These are phyloP conservation scores for Spatula clypeata DNA, from an alignment of 2,797 vertebrate species.

Conservation along the genomic window DNA sequence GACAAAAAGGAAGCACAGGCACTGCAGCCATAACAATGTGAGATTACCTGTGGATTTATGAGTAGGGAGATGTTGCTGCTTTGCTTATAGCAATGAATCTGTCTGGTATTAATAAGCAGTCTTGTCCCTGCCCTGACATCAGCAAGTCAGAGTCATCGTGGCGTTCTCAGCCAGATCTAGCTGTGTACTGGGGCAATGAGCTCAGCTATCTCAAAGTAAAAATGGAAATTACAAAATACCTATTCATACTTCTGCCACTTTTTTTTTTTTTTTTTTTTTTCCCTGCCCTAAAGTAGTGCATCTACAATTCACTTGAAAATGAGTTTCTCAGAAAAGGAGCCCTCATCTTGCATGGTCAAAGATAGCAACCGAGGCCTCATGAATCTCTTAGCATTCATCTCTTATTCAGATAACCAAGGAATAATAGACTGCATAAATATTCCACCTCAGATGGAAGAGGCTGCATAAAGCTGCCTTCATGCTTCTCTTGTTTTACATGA, in stretches of 20 bases:
- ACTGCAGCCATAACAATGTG: conserved; percentile 3
- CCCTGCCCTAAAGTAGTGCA: background rate
- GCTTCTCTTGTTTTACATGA: background rate
- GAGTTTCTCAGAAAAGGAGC: background rate
- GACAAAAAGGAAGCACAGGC: background rate
- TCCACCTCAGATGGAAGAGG: background rate
- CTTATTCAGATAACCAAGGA: background rate
- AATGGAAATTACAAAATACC: conserved; percentile 3
- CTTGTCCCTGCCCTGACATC: background rate
- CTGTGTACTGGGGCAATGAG: background rate
- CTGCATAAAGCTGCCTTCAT: background rate
- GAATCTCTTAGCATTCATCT: background rate
- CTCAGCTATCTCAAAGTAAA: background rate
- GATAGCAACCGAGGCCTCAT: background rate
- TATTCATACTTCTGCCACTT: background rate
- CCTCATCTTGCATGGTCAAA: background rate
- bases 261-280: background rate
- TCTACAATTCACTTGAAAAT: background rate
- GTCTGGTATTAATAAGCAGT: conserved; percentile 21
- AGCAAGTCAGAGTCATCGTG: accelerated
- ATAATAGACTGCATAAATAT: background rate
- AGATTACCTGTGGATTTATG: conserved; percentile 63
- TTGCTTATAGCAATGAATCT: conserved; percentile 46
- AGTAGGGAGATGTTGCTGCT: background rate
- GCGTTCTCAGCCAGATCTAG: background rate